Evolutionary conservation across 2,888 invertebrate genomes (phyloP).

Genomic region (Acronicta psi): DNA sequence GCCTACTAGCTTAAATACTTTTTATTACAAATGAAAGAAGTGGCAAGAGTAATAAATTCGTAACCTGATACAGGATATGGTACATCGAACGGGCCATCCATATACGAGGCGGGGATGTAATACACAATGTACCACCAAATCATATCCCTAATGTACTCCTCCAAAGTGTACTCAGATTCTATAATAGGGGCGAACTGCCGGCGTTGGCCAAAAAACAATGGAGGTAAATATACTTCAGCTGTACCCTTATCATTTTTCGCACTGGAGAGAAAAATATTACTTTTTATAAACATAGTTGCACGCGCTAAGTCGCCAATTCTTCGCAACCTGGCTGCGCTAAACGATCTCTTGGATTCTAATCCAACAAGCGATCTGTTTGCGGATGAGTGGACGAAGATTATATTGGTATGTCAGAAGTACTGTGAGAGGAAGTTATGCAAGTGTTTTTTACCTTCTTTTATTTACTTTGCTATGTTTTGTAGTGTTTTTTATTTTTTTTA

Average conservation of each 20-base stretch:
- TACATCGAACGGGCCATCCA: conserved; percentile 73
- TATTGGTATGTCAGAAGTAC: too few relatives aligned
- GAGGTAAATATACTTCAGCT: conserved; percentile 70
- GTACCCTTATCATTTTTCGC: conserved; percentile 71
- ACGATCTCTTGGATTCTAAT: too few relatives aligned
- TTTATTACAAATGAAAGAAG: conserved; percentile 12
- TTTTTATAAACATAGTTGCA: background rate
- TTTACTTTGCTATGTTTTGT: too few relatives aligned
- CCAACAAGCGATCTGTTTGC: too few relatives aligned
- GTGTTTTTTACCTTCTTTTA: too few relatives aligned
- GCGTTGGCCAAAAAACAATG: conserved; percentile 69
- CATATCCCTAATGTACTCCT: conserved; percentile 59
- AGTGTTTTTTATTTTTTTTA: too few relatives aligned
- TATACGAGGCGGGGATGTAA: conserved; percentile 70
- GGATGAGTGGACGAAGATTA: too few relatives aligned
- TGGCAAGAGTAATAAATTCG: background rate
- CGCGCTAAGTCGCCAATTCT: too few relatives aligned
- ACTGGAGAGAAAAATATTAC: conserved; percentile 55
- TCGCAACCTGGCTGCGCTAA: too few relatives aligned
- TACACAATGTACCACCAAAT: conserved; percentile 70
- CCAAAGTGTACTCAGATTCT: conserved; percentile 48
- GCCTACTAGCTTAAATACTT: background rate
- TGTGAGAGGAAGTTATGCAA: too few relatives aligned
- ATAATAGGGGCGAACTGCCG: conserved; percentile 76
- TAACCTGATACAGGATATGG: conserved; percentile 74